phyloP scores from a whole-genome alignment of 2,888 invertebrate species.

The Habroteleia sp. region DNA sequence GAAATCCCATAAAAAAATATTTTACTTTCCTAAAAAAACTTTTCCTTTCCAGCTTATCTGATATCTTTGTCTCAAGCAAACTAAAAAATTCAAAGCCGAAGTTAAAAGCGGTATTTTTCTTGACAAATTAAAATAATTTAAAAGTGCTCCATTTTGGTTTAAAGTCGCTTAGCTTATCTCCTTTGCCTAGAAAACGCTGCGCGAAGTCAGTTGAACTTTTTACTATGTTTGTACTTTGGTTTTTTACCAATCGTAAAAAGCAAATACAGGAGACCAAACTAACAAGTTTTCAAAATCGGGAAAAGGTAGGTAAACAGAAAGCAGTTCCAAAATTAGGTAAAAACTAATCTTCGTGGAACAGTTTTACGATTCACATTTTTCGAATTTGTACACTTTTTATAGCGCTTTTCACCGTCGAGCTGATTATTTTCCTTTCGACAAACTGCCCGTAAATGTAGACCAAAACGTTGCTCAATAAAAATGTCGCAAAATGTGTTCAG shows the following conservation, averaged over 20 bases:
- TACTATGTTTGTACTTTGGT: slow-evolving; percentile 42
- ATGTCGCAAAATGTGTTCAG: slow-evolving; percentile 17
- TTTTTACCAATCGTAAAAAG: slow-evolving; percentile 36
- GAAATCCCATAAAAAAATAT: no score
- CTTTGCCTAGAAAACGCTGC: slow-evolving; percentile 9
- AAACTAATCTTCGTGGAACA: slow-evolving; percentile 24
- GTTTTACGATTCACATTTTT: slow-evolving; percentile 37
- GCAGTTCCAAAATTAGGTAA: slow-evolving; percentile 14
- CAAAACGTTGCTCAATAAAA: slow-evolving; percentile 12
- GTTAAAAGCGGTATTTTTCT: slow-evolving; percentile 23
- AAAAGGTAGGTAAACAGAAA: slow-evolving; percentile 16
- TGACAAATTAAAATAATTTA: slow-evolving; percentile 50
- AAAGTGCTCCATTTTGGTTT: slow-evolving; percentile 39
- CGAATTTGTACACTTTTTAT: slow-evolving; percentile 33
- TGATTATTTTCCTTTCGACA: not conserved
- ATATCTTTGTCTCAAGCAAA: slow-evolving; percentile 11
- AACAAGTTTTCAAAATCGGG: slow-evolving; percentile 18
- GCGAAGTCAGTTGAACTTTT: slow-evolving; percentile 42
- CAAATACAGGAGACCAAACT: slow-evolving; percentile 26
- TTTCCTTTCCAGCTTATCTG: slow-evolving; percentile 29
- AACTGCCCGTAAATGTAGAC: not conserved
- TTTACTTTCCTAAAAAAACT: no score
- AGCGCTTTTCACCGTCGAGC: slow-evolving; percentile 1
- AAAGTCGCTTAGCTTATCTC: slow-evolving; percentile 54
- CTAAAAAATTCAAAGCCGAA: slow-evolving; percentile 16